phyloP scores from a whole-genome alignment of 2,797 vertebrate species.

The Scolopax rusticola region DNA sequence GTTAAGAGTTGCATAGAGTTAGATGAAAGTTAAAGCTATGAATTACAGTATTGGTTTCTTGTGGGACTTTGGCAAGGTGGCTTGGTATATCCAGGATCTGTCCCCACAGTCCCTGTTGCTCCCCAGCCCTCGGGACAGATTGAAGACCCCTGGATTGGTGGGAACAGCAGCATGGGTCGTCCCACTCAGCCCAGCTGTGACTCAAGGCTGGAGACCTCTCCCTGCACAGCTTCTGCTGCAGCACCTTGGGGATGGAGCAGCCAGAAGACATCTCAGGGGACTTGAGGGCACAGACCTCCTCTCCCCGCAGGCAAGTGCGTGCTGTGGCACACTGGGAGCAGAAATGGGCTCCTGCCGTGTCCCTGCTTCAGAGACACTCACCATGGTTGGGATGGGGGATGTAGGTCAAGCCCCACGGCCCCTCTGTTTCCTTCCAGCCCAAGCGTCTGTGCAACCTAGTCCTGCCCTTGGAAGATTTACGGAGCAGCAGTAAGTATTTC shows the following conservation, averaged over 20 bases:
- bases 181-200: not conserved
- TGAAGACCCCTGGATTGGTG: not conserved
- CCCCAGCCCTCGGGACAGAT: not conserved
- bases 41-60: accelerated
- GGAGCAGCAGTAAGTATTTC: conserved; percentile 36
- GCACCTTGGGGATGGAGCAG: not conserved
- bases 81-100: not conserved
- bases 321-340: accelerated
- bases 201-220: not conserved
- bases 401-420: not conserved
- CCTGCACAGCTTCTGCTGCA: not conserved
- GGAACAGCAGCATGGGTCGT: accelerated
- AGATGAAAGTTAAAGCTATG: not conserved
- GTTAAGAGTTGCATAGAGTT: not conserved
- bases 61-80: not conserved
- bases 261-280: not conserved
- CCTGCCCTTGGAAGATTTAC: conserved; percentile 52
- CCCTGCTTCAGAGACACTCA: not conserved
- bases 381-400: not conserved
- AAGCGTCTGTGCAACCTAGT: not conserved
- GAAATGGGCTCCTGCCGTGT: not conserved
- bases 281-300: not conserved
- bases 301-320: accelerated
- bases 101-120: not conserved
- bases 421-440: not conserved